Evolutionary conservation across 2,888 invertebrate genomes (phyloP).

Genomic region (Sialis lutaria): DNA sequence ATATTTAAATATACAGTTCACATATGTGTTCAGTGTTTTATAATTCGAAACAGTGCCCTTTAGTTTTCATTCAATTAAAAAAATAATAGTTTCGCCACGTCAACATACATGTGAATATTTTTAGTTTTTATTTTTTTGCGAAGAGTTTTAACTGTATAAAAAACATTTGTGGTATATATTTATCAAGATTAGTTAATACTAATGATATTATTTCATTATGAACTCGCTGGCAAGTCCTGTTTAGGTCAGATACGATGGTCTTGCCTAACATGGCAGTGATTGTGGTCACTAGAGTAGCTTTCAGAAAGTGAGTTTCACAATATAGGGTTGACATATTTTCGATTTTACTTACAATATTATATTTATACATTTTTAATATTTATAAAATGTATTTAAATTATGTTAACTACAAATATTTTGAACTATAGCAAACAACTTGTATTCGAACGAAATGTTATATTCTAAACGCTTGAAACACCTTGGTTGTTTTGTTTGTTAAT

Average conservation of each 20-base stretch:
- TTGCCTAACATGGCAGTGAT: constrained; percentile 18
- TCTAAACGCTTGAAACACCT: too few species aligned
- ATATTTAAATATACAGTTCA: background rate
- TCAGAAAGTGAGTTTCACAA: constrained; percentile 15
- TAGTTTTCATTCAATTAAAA: background rate
- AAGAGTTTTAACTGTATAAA: too few species aligned
- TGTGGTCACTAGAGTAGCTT: constrained; percentile 12
- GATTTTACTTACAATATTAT: too few species aligned
- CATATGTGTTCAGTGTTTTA: background rate
- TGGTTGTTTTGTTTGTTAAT: too few species aligned
- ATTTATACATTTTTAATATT: too few species aligned
- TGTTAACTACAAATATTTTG: too few species aligned
- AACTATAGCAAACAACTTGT: too few species aligned
- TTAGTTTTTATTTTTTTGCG: too few species aligned
- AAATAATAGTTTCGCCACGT: constrained; percentile 20
- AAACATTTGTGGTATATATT: too few species aligned
- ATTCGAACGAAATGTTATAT: too few species aligned
- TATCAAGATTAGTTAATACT: constrained; percentile 1
- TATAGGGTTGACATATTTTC: background rate
- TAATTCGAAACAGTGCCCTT: background rate
- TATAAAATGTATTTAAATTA: too few species aligned
- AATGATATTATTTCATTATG: background rate
- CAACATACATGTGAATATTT: constrained; percentile 21
- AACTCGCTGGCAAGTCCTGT: background rate
- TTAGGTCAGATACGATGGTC: constrained; percentile 5